A percentile compares a stretch with the other conserved stretches of the same genome.
Evolutionary conservation across 2,797 vertebrate species (phyloP).

Genomic region (Eulemur albifrons): DNA sequence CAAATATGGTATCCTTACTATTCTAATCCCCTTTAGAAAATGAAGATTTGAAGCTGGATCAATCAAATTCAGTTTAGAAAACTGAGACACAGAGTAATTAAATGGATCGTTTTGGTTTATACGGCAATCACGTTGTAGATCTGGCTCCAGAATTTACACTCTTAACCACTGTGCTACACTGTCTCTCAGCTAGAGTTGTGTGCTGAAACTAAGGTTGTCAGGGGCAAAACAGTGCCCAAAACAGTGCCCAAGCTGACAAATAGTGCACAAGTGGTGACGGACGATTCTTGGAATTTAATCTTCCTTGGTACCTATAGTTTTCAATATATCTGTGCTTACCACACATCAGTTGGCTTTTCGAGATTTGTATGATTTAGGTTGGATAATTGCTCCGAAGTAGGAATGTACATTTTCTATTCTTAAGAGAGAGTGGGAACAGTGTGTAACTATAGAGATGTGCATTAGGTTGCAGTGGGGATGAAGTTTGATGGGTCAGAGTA

Average conservation of each 20-base stretch:
- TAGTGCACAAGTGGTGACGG: neutral
- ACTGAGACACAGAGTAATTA: neutral
- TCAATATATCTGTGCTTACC: neutral
- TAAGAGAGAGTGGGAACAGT: neutral
- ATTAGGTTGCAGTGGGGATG: neutral
- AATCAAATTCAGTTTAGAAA: neutral
- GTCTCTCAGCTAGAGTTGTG: neutral
- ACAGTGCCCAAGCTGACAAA: neutral
- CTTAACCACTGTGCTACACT: fast-evolving
- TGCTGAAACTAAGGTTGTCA: neutral
- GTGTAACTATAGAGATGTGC: neutral
- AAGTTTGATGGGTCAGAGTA: neutral
- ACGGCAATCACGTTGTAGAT: neutral
- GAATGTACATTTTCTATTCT: neutral
- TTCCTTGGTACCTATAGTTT: neutral
- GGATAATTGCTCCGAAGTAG: neutral
- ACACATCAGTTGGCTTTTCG: neutral
- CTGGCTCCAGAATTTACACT: neutral
- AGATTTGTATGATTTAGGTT: neutral
- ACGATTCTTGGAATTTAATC: neutral
- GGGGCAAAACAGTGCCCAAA: neutral
- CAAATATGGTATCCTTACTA: too few species aligned
- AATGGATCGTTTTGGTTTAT: neutral
- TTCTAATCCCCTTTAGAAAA: too few species aligned
- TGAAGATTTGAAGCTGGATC: too few species aligned